Base-by-base conservation (phyloP, 2,888 invertebrate species). In the Teleiodes luculella region DNA sequence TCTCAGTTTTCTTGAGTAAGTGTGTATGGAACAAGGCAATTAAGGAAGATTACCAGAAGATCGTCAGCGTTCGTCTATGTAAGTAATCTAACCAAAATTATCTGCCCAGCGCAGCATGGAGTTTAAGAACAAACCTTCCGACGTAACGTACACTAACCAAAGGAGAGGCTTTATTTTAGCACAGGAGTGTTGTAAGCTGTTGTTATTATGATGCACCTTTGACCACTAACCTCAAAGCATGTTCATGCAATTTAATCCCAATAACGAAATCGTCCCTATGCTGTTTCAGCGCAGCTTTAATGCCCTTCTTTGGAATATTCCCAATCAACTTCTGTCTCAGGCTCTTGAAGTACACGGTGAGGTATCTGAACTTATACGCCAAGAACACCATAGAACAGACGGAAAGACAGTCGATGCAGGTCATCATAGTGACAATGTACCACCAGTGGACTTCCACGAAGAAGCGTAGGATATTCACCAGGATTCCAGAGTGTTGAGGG, bases 391-490 rank as follows among this genome's bases (percentile, higher is more conserved):
- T 53, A 0, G 73, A 73, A 30, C 68, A 70, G 3, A 76, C 58
- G 2, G 72, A 71, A 1, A 83, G 57, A 8, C 70, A 63, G 53
- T 85, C 83, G 0, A 73, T 67, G 0, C 62, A 43, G 0, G 64
- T 35, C 83, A 84, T 81, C 33, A 75, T 66, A 5, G 64, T 61
- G 2, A 81, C 70, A 1, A 78, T 57, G 53, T 59, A 74, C 66
- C 76, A 83, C 78, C 81, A 83, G 57, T 82, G 80, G 8, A 75
- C 51, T 16, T 80, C 68, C 0, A 69, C 60, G 33, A 80, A 53
- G 56, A 80, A 63, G 0, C 77, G 66, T 0, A 78, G 36, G 0
- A 81, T 57, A 51, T 75, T 72, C 3, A 70, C 58, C 0, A 69
- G 6, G 4, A 70, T 4, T 0, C 80, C 80, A 0, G 64, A 57